Evolutionary conservation across 2,888 invertebrate species (phyloP).

Genomic region (Galeopsomyia nigrocyanea): DNA sequence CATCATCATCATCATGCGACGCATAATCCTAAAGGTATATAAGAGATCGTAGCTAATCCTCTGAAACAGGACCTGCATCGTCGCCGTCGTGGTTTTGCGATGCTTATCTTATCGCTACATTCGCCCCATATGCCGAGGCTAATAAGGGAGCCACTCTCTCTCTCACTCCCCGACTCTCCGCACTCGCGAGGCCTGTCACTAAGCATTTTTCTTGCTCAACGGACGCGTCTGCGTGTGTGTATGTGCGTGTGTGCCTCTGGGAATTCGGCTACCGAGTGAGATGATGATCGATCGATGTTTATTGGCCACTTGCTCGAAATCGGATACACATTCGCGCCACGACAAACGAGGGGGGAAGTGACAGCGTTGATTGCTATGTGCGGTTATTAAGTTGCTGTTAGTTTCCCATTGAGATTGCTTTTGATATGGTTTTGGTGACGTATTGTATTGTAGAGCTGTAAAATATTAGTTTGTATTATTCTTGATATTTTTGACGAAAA

Average conservation of each 20-base stretch:
- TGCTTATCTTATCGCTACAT: constrained; percentile 59
- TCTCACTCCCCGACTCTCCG: constrained; percentile 55
- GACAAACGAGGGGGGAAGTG: not conserved
- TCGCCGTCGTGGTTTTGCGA: constrained; percentile 51
- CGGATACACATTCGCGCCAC: constrained; percentile 5
- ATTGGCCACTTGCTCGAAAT: constrained; percentile 34
- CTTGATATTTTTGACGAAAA: too few species aligned
- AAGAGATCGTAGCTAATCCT: constrained; percentile 60
- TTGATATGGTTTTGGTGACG: too few species aligned
- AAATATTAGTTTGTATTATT: too few species aligned
- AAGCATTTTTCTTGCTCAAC: constrained; percentile 66
- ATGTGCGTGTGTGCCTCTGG: constrained; percentile 42
- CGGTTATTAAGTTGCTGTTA: too few species aligned
- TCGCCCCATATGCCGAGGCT: constrained; percentile 65
- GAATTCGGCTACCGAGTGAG: constrained; percentile 52
- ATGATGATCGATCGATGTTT: constrained; percentile 34
- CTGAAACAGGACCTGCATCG: constrained; percentile 67
- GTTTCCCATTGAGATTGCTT: too few species aligned
- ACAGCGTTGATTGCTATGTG: too few species aligned
- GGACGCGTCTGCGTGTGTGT: constrained; percentile 44
- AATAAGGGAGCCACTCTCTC: constrained; percentile 61
- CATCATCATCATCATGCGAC: not conserved
- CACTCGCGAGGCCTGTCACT: constrained; percentile 61
- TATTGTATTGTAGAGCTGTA: too few species aligned
- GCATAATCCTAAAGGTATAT: constrained; percentile 24